Evolutionary conservation across 2,888 invertebrate genomes (phyloP), one percentile per base, ranked within the genome.

Genomic region (Heliconius ethilla): DNA sequence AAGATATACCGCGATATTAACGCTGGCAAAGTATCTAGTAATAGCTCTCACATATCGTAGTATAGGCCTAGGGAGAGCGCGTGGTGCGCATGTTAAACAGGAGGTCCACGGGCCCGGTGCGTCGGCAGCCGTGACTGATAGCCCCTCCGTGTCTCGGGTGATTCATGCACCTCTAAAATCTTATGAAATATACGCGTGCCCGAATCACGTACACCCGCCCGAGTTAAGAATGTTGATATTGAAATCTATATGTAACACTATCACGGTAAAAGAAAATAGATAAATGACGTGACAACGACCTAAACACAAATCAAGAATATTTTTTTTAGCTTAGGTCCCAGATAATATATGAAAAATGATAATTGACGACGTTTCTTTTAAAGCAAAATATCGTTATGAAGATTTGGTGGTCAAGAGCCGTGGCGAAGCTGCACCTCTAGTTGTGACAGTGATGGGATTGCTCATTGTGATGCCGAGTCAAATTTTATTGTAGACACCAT

Each of bases 151-250:
- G 94, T 91, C 90, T 87, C 87, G 93, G 90, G 92, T 94, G 94
- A 94, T 94, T 94, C 94, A 94, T 94, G 94, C 92, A 93, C 92
- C 94, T 93, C 92, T 92, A 91, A 93, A 92, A 94, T 94, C 94
- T 94, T 94, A 94, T 94, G 94, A 94, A 94, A 94, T 94, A 94
- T 94, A 93, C 91, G 94, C 91, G 91, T 89, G 89, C 84, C 84
- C 86, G 88, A 87, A 92, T 92, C 94, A 94, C 94, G 94, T 94
- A 91, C 92, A 86, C 89, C 87, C 88, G 90, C 90, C 89, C 89
- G 92, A 91, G 91, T 91, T 92, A 93, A 91, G 90, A 91, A 91
- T 94, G 94, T 94, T 94, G 93, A 94, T 94, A 94, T 94, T 94
- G 94, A 94, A 94, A 93, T 93, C 93, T 88, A 88, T 92, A 91